phyloP scores from a whole-genome alignment of 1,140 invertebrate genomes.

The Acromyrmex echinatior region DNA sequence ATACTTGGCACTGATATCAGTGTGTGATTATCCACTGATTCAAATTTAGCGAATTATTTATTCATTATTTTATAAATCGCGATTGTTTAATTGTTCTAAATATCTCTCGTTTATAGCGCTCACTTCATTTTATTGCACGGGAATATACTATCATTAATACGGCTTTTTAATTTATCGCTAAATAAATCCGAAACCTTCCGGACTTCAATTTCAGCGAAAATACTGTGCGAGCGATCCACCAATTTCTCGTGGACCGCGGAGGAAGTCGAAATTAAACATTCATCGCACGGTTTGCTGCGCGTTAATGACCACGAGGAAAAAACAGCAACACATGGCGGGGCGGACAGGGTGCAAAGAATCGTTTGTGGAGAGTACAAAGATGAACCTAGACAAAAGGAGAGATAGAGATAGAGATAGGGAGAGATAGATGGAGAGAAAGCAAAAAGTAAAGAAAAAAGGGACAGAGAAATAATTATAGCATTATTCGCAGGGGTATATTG shows the following conservation, averaged over 20 bases:
- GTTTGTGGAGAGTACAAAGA: slow-evolving; percentile 41
- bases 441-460: slow-evolving; percentile 37
- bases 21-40: too few relatives aligned
- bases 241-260: slow-evolving; percentile 30
- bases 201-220: neutral
- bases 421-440: slow-evolving; percentile 11
- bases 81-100: too few relatives aligned
- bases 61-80: neutral
- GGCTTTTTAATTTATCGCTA: neutral
- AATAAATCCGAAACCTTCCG: neutral
- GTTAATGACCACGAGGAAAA: slow-evolving; percentile 52
- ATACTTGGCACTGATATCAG: too few relatives aligned
- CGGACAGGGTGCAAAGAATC: slow-evolving; percentile 26
- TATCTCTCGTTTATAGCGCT: neutral
- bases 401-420: neutral
- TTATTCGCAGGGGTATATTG: slow-evolving; percentile 52
- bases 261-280: slow-evolving; percentile 53
- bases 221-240: neutral
- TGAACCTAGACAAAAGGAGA: slow-evolving; percentile 23
- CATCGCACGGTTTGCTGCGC: slow-evolving; percentile 21
- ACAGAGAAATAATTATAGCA: slow-evolving; percentile 50
- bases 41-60: neutral
- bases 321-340: slow-evolving; percentile 10
- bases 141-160: neutral
- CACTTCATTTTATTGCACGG: neutral